Evolutionary conservation across 2,113 vertebrate species (phyloP), one percentile per base, ranked within the genome.

Genomic region (Geothlypis trichas): DNA sequence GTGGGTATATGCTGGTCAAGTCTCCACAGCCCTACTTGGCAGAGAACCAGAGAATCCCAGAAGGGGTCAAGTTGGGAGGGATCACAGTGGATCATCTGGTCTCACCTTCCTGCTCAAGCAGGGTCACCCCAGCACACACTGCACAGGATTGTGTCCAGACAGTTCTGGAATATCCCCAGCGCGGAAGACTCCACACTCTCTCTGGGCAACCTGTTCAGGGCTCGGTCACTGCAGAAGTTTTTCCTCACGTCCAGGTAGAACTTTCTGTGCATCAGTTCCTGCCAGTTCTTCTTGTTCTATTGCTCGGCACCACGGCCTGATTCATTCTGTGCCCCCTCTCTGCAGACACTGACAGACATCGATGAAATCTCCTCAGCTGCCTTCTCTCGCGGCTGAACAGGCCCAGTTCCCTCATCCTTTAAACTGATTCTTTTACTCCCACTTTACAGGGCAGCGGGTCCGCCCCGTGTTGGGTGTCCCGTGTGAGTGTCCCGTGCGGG

Each of bases 11-110:
- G 39, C 78, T 3, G 1, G 5, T 11, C 55, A 31, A 31, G 23
- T 41, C 61, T 11, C 30, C 26, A 46, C 61, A 66, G 57, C 72
- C 27, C 16, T 2, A 1, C 8, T 0, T 0, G 33, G 49, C 41
- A 44, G 6, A 31, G 15, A 55, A 30, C 6, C 31, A 19, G 9
- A 37, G 58, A 42, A 86, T 52, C 37, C 37, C 72, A 33, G 37
- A 27, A 52, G 3, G 44, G 22, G 6, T 57, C 35, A 27, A 26
- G 17, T 3, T 19, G 26, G 57, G 49, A 42, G 15, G 41, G 66
- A 35, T 41, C 31, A 33, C 76, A 31, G 26, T 10, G 21, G 41
- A 5, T 22, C 26, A 19, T 13, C 26, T 33, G 76, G 6, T 58
- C 11, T 4, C 42, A 72, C 9, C 31, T 15, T 35, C 33, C 51